phyloP scores from a whole-genome alignment of 2,797 vertebrate species.

The Crypturellus tataupa region DNA sequence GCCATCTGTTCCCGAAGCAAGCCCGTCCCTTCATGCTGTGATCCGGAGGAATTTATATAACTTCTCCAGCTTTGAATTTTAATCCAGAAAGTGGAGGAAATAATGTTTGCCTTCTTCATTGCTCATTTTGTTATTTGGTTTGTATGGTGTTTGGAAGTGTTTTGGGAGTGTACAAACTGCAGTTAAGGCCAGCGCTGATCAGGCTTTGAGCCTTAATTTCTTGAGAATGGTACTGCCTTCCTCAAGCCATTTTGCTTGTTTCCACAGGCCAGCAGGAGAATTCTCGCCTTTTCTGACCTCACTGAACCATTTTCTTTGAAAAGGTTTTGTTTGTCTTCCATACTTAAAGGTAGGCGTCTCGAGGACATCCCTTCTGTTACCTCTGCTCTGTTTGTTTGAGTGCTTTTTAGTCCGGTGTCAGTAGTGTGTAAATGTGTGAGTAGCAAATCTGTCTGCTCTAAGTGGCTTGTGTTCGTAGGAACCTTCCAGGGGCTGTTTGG shows the following conservation, averaged over 20 bases:
- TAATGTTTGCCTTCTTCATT: not conserved
- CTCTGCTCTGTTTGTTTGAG: not conserved
- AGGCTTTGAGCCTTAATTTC: not conserved
- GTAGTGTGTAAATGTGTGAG: not conserved
- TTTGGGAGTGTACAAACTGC: accelerated
- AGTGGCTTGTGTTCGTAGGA: not conserved
- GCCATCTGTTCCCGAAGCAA: not conserved
- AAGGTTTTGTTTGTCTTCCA: not conserved
- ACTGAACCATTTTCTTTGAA: not conserved
- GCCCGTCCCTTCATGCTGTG: not conserved
- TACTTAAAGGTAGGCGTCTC: not conserved
- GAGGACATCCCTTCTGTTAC: not conserved
- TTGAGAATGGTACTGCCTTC: not conserved
- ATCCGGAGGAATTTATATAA: not conserved
- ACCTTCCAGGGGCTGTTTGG: not conserved
- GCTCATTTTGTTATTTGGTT: not conserved
- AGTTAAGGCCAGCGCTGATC: not conserved
- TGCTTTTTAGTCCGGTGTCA: not conserved
- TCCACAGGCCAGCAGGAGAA: not conserved
- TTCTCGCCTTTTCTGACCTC: not conserved
- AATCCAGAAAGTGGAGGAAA: not conserved
- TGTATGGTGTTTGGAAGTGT: not conserved
- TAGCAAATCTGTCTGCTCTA: not conserved
- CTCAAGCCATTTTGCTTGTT: not conserved
- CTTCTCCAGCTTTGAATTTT: not conserved